Evolutionary conservation across 2,888 invertebrate species (phyloP), one percentile per base, ranked within the genome.

Genomic region (Conistra vaccinii): DNA sequence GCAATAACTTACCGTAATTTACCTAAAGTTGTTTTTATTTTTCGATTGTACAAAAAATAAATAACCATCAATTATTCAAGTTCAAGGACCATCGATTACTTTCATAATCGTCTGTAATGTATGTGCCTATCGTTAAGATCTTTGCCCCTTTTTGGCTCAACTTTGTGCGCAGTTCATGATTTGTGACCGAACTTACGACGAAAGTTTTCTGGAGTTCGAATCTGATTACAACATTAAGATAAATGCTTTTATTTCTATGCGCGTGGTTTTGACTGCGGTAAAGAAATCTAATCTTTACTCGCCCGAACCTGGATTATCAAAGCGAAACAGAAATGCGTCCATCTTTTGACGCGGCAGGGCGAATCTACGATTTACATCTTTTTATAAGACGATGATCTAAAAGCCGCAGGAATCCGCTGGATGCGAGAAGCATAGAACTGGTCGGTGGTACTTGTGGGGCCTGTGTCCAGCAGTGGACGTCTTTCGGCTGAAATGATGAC

Each of bases 61-160:
- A 74, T 70, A 51, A 32, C 68, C 68, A 71, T 78, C 45, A 82
- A 58, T 74, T 42, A 58, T 74, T 42, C 58, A 42, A 26, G 65
- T 70, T 86, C 84, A 84, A 76, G 86, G 84, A 57, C 62, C 9
- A 74, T 74, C 80, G 68, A 69, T 78, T 73, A 45, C 55, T 53
- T 76, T 45, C 45, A 55, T 80, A 86, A 80, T 73, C 72, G 48
- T 60, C 72, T 72, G 32, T 76, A 67, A 80, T 75, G 58, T 76
- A 68, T 71, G 73, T 69, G 60, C 39, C 32, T 80, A 83, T 79
- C 79, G 72, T 66, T 83, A 39, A 45, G 26, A 84, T 80, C 80
- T 79, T 60, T 67, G 29, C 51, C 55, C 67, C 84, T 58, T 80
- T 68, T 79, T 57, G 32, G 55, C 58, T 42, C 23, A 72, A 80